Conservation (phyloP, 2,113 vertebrate species). For the Chitala chitala region DNA sequence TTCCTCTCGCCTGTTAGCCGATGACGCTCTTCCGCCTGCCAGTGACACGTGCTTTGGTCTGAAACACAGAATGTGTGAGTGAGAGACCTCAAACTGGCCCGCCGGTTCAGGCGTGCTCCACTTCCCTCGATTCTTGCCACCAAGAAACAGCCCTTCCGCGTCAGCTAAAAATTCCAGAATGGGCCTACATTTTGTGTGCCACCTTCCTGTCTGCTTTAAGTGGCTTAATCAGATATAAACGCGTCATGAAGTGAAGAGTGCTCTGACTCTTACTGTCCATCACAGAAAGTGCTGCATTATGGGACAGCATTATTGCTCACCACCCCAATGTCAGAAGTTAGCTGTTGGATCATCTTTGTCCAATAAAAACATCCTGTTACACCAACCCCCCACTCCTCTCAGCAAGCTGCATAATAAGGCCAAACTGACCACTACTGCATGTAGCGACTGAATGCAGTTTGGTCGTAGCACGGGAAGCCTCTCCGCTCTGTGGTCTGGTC, state of each 20-base stretch:
- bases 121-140: neutral
- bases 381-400: neutral
- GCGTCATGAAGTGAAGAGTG: too few relatives aligned
- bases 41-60: slow-evolving; percentile 35
- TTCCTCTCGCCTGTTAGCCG: neutral
- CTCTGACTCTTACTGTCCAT: too few relatives aligned
- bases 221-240: too few relatives aligned
- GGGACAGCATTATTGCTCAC: too few relatives aligned
- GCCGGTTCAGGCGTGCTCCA: neutral
- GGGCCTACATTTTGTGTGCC: too few relatives aligned
- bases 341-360: too few relatives aligned
- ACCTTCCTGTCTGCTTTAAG: too few relatives aligned
- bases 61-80: neutral
- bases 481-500: neutral
- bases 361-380: neutral
- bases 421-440: slow-evolving; percentile 30
- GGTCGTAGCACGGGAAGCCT: slow-evolving; percentile 3
- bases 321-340: too few relatives aligned
- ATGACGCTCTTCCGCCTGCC: slow-evolving; percentile 19
- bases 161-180: too few relatives aligned
- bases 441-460: slow-evolving; percentile 31
- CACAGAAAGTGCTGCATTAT: too few relatives aligned
- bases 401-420: neutral
- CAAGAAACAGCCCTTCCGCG: too few relatives aligned
- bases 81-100: neutral